phyloP scores from a whole-genome alignment of 2,113 vertebrate species.

The Anguilla rostrata region DNA sequence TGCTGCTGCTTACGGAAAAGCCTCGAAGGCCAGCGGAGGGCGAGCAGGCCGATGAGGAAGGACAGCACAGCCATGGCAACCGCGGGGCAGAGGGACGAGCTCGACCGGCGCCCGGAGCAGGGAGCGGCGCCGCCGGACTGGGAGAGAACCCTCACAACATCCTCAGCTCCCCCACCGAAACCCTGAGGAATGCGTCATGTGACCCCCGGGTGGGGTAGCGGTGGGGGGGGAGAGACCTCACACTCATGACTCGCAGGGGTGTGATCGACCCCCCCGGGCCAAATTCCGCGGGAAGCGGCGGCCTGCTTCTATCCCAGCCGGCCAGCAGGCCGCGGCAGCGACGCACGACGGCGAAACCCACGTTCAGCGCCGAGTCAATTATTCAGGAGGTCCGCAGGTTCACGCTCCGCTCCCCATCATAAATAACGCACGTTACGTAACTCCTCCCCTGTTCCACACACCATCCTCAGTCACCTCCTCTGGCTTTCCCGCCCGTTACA shows the following conservation, averaged over 20 bases:
- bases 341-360: background rate
- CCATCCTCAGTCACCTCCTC: background rate
- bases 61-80: background rate
- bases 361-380: background rate
- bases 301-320: background rate
- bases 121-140: background rate
- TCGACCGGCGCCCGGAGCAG: background rate
- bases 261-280: background rate
- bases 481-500: background rate
- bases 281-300: background rate
- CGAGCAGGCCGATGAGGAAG: background rate
- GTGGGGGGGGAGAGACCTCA: background rate
- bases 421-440: background rate
- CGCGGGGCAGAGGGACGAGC: too few relatives aligned
- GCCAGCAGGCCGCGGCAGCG: background rate
- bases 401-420: background rate
- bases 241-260: background rate
- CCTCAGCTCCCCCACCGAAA: background rate
- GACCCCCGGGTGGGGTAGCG: background rate
- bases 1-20: background rate
- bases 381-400: background rate
- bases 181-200: conserved; percentile 3
- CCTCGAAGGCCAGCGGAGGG: background rate
- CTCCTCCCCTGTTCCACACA: background rate
- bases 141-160: background rate